Base-by-base conservation (phyloP, 2,113 vertebrate genomes). In the Platycercus adscitus region DNA sequence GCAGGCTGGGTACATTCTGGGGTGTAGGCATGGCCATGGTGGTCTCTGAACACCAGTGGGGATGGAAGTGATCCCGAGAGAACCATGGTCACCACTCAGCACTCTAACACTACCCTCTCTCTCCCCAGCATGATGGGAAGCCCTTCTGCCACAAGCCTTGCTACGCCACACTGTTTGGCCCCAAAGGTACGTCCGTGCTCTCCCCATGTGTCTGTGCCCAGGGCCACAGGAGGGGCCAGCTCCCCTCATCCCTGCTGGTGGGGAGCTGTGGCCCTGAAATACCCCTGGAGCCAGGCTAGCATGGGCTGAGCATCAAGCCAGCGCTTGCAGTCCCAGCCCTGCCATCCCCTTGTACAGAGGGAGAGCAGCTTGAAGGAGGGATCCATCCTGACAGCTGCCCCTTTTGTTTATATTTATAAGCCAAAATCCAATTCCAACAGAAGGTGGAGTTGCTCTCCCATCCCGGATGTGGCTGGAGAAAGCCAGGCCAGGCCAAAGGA, bases 111-210 rank as follows among this genome's bases (percentile, higher is more conserved):
- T 81, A 23, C 65, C 23, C 61, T 96, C 86, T 97, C 76, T 97
- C 84, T 91, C 76, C 75, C 61, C 98, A 99, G 99, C 99, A 99
- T 6, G 98, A 99, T 10, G 98, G 99, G 78, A 98, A 99, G 86
- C 99, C 99, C 7, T 99, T 99, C 98, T 99, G 99, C 98, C 99
- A 99, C 98, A 99, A 99, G 88, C 99, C 99, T 3, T 99, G 99
- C 97, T 99, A 99, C 0, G 99, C 99, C 43, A 98, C 98, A 0
- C 98, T 99, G 69, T 99, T 99, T 0, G 99, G 99, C 78, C 99
- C 99, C 93, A 99, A 99, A 99, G 99, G 99, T 99, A 98, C 0
- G 97, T 96, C 28, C 0, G 0, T 37, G 79, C 46, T 39, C 6
- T 6, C n/a, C 17, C 37, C 0, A 2, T 6, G 56, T 0, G 0